Percentiles rank a stretch among this genome's conserved stretches.
Conservation (phyloP, 2,113 vertebrate species). For the Nanger granti region DNA sequence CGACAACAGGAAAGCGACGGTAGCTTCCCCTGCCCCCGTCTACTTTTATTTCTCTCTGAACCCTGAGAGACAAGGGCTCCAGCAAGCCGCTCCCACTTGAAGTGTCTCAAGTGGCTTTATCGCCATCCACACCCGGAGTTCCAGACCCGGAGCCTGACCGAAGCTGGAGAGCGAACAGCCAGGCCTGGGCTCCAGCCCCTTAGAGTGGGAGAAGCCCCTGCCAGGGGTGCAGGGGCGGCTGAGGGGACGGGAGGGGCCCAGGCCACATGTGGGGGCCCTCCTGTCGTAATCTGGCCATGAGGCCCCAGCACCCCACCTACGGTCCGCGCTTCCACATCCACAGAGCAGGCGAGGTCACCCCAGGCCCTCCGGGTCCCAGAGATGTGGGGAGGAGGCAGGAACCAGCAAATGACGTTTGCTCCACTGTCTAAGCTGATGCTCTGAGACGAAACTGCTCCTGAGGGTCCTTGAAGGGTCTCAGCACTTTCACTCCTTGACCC, state of each 20-base stretch:
- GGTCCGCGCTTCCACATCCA: fast-evolving
- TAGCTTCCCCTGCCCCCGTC: not conserved
- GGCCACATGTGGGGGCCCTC: fast-evolving
- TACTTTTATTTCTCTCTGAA: slow-evolving; percentile 40
- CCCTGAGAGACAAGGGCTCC: slow-evolving; percentile 20
- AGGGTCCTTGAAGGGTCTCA: not conserved
- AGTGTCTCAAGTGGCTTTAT: not conserved
- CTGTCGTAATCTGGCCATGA: too few relatives aligned
- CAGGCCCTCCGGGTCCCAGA: not conserved
- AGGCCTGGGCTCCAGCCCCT: not conserved
- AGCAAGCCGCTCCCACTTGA: not conserved
- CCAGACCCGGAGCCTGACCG: fast-evolving
- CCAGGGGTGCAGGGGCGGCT: fast-evolving
- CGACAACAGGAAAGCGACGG: not conserved
- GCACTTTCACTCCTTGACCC: fast-evolving
- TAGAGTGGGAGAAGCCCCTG: fast-evolving
- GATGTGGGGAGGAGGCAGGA: fast-evolving
- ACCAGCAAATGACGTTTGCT: fast-evolving
- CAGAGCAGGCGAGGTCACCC: not conserved
- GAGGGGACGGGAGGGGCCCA: not conserved
- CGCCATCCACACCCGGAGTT: fast-evolving
- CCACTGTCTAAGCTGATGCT: fast-evolving
- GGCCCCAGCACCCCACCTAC: not conserved
- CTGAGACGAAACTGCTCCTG: not conserved
- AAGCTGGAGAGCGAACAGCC: not conserved